Conservation (phyloP, 2,888 invertebrate genomes). For the Caenorhabditis sp. region DNA sequence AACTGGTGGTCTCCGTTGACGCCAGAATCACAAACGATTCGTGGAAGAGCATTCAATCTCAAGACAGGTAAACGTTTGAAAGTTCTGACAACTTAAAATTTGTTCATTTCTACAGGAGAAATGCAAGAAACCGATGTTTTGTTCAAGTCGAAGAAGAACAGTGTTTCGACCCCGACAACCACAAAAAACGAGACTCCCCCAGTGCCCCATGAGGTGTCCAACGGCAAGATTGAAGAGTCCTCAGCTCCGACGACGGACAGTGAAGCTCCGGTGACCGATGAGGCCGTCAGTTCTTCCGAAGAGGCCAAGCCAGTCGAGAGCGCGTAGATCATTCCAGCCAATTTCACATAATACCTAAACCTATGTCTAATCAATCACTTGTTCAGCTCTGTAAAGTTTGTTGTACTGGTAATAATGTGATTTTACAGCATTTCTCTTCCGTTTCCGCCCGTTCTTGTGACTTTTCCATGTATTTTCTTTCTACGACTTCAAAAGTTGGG, state of each 20-base stretch:
- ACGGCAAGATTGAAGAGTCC: conserved; percentile 3
- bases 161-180: conserved; percentile 50
- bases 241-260: conserved; percentile 12
- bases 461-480: conserved; percentile 5
- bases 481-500: conserved; percentile 43
- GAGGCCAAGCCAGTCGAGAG: conserved; percentile 26
- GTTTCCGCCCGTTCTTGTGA: background rate
- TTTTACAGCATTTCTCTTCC: conserved; percentile 4
- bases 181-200: conserved; percentile 67
- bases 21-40: conserved; percentile 85
- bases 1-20: conserved; percentile 97
- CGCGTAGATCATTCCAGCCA: background rate
- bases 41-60: conserved; percentile 87
- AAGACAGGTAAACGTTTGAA: conserved; percentile 79
- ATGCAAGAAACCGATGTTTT: conserved; percentile 72
- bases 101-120: conserved; percentile 59
- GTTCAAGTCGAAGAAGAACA: conserved; percentile 67
- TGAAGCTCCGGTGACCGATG: conserved; percentile 19
- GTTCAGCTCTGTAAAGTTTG: conserved; percentile 26
- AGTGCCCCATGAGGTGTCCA: conserved; percentile 36
- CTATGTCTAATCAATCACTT: too few species aligned
- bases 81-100: background rate
- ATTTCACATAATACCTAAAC: too few species aligned
- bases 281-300: conserved; percentile 31
- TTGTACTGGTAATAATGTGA: conserved; percentile 44